Conservation (phyloP, 2,888 invertebrate species). For the Scrobipalpa atriplicella region DNA sequence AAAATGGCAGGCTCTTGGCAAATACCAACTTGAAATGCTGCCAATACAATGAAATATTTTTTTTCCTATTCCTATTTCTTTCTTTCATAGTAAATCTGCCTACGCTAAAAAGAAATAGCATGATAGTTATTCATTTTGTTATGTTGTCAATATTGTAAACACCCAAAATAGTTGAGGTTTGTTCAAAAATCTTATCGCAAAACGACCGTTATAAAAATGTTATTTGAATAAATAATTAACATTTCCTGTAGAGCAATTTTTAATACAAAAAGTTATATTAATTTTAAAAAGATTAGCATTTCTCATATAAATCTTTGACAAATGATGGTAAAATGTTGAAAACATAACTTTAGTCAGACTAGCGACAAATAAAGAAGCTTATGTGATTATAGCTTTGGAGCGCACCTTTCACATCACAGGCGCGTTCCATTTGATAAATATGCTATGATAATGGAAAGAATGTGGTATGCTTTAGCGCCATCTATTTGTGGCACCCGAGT, state of each 20-base stretch:
- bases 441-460: neutral
- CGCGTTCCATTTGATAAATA: conserved; percentile 8
- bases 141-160: conserved; percentile 61
- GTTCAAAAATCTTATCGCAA: conserved; percentile 32
- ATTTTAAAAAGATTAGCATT: too few species aligned
- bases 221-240: neutral
- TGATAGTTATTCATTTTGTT: conserved; percentile 42
- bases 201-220: conserved; percentile 12
- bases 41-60: conserved; percentile 61
- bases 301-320: neutral
- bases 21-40: conserved; percentile 70
- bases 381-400: neutral
- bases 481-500: neutral
- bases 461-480: neutral
- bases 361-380: neutral
- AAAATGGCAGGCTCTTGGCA: conserved; percentile 82
- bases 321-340: neutral
- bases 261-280: too few species aligned
- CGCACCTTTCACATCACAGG: neutral
- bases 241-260: neutral
- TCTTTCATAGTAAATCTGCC: conserved; percentile 37
- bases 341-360: neutral
- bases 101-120: conserved; percentile 45
- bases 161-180: conserved; percentile 53
- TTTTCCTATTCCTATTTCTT: conserved; percentile 44